phyloP scores from a whole-genome alignment of 2,797 vertebrate species.

The Leptatherina wallacei region DNA sequence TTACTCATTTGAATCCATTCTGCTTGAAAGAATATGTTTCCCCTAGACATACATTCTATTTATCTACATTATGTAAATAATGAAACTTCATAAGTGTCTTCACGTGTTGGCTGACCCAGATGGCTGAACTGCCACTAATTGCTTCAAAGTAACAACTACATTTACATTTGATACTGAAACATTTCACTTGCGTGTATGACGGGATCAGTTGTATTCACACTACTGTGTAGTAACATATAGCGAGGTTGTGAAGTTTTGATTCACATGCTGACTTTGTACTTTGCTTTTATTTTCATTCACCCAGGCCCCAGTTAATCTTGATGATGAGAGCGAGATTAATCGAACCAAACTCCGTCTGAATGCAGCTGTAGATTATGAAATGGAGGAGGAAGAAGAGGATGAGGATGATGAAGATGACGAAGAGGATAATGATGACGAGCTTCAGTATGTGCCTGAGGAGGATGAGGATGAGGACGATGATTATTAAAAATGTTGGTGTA shows the following conservation, averaged over 20 bases:
- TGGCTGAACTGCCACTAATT: too few relatives aligned
- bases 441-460: slow-evolving; percentile 76
- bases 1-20: too few relatives aligned
- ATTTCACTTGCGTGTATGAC: background rate
- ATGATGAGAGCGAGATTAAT: slow-evolving; percentile 94
- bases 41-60: too few relatives aligned
- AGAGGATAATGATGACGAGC: slow-evolving; percentile 70
- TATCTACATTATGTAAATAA: too few relatives aligned
- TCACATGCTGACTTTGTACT: background rate
- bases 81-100: too few relatives aligned
- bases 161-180: background rate
- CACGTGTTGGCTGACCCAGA: too few relatives aligned
- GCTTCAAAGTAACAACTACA: too few relatives aligned
- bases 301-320: slow-evolving; percentile 86
- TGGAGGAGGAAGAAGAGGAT: slow-evolving; percentile 80
- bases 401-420: slow-evolving; percentile 69
- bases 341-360: slow-evolving; percentile 91
- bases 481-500: slow-evolving; percentile 69
- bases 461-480: slow-evolving; percentile 76
- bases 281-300: slow-evolving; percentile 5
- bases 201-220: background rate
- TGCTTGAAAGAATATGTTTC: too few relatives aligned
- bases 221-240: background rate
- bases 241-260: background rate
- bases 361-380: slow-evolving; percentile 77